Evolutionary conservation across 2,797 vertebrate genomes (phyloP).

Genomic region (Rachycentron canadum): DNA sequence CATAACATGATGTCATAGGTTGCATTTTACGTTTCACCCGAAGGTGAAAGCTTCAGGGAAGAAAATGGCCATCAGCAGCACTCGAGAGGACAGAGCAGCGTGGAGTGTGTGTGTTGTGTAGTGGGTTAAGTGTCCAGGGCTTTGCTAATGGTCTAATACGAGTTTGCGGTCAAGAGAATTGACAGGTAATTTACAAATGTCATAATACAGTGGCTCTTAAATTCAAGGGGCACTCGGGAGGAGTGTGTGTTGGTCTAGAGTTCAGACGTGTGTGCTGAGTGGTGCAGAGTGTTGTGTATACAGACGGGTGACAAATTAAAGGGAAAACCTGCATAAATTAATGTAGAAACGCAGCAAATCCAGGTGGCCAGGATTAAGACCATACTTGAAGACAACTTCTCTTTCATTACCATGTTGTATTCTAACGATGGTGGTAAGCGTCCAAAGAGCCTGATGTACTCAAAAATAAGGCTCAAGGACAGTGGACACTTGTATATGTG

Average conservation of each 20-base stretch:
- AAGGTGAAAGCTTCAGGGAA: background rate
- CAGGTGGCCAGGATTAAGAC: too few species aligned
- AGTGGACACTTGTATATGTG: too few species aligned
- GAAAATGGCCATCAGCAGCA: slow-evolving; percentile 10
- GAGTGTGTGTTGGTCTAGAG: slow-evolving; percentile 12
- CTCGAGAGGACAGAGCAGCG: slow-evolving; percentile 21
- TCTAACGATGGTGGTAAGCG: too few species aligned
- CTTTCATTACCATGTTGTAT: too few species aligned
- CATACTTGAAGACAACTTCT: too few species aligned
- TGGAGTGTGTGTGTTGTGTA: slow-evolving; percentile 28
- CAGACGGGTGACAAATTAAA: background rate
- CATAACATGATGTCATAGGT: slow-evolving; percentile 29
- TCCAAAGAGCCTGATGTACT: too few species aligned
- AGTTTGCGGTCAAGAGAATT: slow-evolving; percentile 31
- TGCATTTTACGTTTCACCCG: slow-evolving; percentile 25
- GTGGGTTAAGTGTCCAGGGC: slow-evolving; percentile 61
- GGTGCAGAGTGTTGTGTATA: background rate
- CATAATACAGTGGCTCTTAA: slow-evolving; percentile 46
- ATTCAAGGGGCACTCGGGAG: slow-evolving; percentile 22
- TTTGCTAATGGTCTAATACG: slow-evolving; percentile 58
- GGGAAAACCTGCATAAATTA: background rate
- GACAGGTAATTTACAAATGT: slow-evolving; percentile 45
- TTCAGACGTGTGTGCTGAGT: slow-evolving; percentile 1
- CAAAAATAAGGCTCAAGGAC: too few species aligned
- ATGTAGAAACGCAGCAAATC: too few species aligned